Percentiles rank a stretch among this genome's conserved stretches.
Evolutionary conservation across 2,113 vertebrate genomes (phyloP).

Genomic region (Myotis yumanensis): DNA sequence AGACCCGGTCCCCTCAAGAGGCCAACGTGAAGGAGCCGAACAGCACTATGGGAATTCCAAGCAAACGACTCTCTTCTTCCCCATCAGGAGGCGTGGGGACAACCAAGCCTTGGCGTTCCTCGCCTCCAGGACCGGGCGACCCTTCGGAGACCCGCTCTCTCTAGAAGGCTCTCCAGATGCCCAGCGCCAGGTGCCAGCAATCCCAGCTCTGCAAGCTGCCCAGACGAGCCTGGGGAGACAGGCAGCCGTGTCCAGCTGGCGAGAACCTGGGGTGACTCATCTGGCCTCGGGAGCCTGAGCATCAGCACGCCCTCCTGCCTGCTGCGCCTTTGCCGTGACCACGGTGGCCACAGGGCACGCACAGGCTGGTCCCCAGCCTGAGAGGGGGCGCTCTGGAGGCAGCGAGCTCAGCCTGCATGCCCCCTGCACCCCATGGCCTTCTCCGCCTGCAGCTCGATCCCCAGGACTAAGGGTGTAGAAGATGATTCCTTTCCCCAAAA

Average conservation of each 20-base stretch:
- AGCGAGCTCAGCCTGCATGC: rapidly evolving
- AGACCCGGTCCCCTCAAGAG: not conserved
- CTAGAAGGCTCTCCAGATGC: conserved; percentile 39
- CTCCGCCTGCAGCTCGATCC: not conserved
- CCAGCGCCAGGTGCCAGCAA: conserved; percentile 54
- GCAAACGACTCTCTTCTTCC: not conserved
- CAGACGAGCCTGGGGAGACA: conserved; percentile 62
- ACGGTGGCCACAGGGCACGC: conserved; percentile 25
- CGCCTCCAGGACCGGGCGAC: not conserved
- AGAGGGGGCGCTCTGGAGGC: not conserved
- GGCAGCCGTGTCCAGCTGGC: conserved; percentile 66
- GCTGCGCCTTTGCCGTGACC: not conserved
- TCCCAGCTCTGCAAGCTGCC: conserved; percentile 43
- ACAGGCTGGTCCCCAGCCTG: not conserved
- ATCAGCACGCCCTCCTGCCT: conserved; percentile 28
- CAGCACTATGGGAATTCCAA: not conserved
- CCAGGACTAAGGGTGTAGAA: not conserved
- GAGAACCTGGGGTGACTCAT: conserved; percentile 71
- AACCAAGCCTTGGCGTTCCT: not conserved
- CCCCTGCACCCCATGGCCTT: not conserved
- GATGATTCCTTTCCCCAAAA: conserved; percentile 9
- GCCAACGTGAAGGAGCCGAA: not conserved
- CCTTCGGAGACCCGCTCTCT: not conserved
- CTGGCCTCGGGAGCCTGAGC: conserved; percentile 33
- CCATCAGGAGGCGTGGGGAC: not conserved